Percentiles rank a stretch among this genome's conserved stretches.
phyloP scores from a whole-genome alignment of 2,888 invertebrate genomes.

The Drosophila nigricruria region DNA sequence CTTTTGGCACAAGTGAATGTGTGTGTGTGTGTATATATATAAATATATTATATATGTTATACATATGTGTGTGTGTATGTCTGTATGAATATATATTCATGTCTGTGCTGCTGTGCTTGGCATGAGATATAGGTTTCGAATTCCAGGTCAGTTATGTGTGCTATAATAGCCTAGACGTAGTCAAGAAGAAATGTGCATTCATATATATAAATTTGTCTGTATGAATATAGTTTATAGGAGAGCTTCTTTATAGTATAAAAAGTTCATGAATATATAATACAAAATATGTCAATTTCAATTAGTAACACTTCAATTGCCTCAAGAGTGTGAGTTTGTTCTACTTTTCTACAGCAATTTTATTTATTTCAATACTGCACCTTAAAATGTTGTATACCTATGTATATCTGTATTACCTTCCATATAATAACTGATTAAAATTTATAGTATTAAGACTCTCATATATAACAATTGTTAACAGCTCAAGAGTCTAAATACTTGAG shows the following conservation, averaged over 20 bases:
- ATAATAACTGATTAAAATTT: not conserved
- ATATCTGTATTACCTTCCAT: not conserved
- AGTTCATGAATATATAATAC: not conserved
- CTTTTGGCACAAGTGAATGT: slow-evolving; percentile 19
- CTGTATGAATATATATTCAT: too few relatives aligned
- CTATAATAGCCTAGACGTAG: not conserved
- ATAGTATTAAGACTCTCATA: not conserved
- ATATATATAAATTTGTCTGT: too few relatives aligned
- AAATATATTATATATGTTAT: not conserved
- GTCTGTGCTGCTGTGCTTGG: not conserved
- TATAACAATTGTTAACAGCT: not conserved
- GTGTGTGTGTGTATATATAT: not conserved
- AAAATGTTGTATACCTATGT: not conserved
- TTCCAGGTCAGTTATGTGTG: slow-evolving; percentile 7
- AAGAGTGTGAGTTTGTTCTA: not conserved
- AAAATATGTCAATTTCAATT: not conserved
- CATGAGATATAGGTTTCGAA: not conserved
- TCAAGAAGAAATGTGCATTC: not conserved
- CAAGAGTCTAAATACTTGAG: not conserved
- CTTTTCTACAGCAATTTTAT: not conserved
- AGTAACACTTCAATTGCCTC: not conserved
- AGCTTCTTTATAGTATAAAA: not conserved
- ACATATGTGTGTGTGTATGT: not conserved
- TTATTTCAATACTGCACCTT: not conserved
- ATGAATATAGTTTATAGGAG: not conserved